A percentile compares a stretch with the other conserved stretches of the same genome.
phyloP scores from a whole-genome alignment of 1,140 invertebrate genomes.

The Fopius arisanus region DNA sequence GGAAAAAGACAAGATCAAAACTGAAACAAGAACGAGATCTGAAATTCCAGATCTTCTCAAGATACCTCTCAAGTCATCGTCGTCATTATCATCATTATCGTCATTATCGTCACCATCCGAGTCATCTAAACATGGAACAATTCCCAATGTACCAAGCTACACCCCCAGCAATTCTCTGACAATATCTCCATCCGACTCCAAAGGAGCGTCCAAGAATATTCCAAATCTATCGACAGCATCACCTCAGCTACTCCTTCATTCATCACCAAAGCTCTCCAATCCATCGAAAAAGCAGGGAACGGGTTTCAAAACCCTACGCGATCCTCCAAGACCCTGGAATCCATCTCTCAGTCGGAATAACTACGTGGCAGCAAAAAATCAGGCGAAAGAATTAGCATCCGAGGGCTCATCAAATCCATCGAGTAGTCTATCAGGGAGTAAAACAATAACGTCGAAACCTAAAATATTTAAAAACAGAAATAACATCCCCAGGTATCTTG shows the following conservation, averaged over 20 bases:
- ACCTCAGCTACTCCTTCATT: slow-evolving; percentile 28
- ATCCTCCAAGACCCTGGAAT: slow-evolving; percentile 70
- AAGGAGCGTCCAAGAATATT: background rate
- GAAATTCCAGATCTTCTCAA: slow-evolving; percentile 60
- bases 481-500: slow-evolving; percentile 65
- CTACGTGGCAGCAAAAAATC: slow-evolving; percentile 62
- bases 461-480: slow-evolving; percentile 71
- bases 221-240: background rate
- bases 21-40: slow-evolving; percentile 47
- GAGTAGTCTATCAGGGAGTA: slow-evolving; percentile 31
- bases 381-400: slow-evolving; percentile 46
- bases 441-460: slow-evolving; percentile 59
- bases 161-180: slow-evolving; percentile 45
- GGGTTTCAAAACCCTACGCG: slow-evolving; percentile 68
- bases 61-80: slow-evolving; percentile 51
- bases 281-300: slow-evolving; percentile 50
- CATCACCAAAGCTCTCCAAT: slow-evolving; percentile 37
- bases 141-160: slow-evolving; percentile 59
- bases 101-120: slow-evolving; percentile 3
- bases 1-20: slow-evolving; percentile 56
- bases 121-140: slow-evolving; percentile 41
- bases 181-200: background rate
- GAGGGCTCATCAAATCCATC: slow-evolving; percentile 23
- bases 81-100: too few species aligned
- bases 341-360: slow-evolving; percentile 66